These are phyloP conservation scores for Tetragonisca angustula DNA, from an alignment of 2,888 invertebrate species.

Conservation along the genomic window DNA sequence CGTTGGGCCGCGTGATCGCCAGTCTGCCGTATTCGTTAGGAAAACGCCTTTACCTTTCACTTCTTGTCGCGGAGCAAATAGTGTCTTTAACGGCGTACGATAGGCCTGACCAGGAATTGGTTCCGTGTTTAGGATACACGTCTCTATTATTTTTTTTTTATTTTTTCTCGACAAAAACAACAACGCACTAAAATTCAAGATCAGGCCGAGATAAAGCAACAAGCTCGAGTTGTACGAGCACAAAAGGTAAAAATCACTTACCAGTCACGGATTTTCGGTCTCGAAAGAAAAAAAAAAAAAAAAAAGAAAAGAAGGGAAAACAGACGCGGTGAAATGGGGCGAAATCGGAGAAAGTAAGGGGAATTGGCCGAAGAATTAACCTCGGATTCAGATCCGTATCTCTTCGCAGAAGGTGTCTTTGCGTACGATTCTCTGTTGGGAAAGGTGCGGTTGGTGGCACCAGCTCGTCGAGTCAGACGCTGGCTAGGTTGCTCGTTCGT, in stretches of 20 bases:
- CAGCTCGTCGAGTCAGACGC: conserved; percentile 32
- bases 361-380: not conserved
- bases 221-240: too few species aligned
- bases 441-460: conserved; percentile 69
- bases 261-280: not conserved
- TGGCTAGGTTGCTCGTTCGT: conserved; percentile 50
- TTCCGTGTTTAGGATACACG: conserved; percentile 25
- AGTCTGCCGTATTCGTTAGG: conserved; percentile 49
- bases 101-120: conserved; percentile 28
- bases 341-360: conserved; percentile 22
- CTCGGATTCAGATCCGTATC: conserved; percentile 16
- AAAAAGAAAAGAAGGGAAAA: too few species aligned
- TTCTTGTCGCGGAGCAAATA: conserved; percentile 38
- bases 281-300: too few species aligned
- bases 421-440: conserved; percentile 36
- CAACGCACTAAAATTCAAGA: too few species aligned
- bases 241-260: not conserved
- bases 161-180: too few species aligned
- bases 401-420: not conserved
- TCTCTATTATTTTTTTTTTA: too few species aligned
- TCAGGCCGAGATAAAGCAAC: too few species aligned
- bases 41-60: conserved; percentile 59
- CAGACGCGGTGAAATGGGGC: not conserved
- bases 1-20: conserved; percentile 37
- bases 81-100: conserved; percentile 36